phyloP scores from a whole-genome alignment of 2,797 vertebrate species.

The Pantherophis vulpinus region DNA sequence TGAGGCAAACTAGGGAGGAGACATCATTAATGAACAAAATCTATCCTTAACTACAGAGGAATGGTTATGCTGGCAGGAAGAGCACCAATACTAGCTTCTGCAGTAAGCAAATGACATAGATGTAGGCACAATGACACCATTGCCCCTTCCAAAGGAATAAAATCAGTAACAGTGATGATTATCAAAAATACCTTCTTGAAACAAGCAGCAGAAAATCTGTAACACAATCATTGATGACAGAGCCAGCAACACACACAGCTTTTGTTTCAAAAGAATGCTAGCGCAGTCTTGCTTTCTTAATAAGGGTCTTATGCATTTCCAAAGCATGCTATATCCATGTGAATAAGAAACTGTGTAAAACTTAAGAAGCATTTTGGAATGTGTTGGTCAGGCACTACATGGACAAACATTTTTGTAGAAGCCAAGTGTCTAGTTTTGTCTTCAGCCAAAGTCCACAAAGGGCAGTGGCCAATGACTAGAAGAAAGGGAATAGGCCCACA shows the following conservation, averaged over 20 bases:
- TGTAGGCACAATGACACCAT: neutral
- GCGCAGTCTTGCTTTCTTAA: neutral
- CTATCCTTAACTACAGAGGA: neutral
- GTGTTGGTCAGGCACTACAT: neutral
- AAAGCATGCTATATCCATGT: neutral
- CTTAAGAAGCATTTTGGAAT: neutral
- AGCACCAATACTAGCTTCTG: neutral
- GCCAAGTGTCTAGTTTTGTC: neutral
- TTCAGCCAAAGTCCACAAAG: neutral
- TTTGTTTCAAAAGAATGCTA: neutral
- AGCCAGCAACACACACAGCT: neutral
- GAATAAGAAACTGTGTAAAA: neutral
- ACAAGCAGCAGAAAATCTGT: neutral
- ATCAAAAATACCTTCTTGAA: neutral
- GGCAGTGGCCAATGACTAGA: neutral
- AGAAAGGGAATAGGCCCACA: neutral
- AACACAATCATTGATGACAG: neutral
- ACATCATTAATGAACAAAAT: neutral
- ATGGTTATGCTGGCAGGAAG: neutral
- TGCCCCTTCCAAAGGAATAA: neutral
- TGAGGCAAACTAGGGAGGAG: neutral
- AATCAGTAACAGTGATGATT: neutral
- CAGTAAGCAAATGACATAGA: neutral
- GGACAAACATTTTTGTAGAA: neutral
- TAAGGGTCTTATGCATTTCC: neutral